Evolutionary conservation across 2,113 vertebrate genomes (phyloP), one percentile per base, ranked within the genome.

Genomic region (Uria aalge): DNA sequence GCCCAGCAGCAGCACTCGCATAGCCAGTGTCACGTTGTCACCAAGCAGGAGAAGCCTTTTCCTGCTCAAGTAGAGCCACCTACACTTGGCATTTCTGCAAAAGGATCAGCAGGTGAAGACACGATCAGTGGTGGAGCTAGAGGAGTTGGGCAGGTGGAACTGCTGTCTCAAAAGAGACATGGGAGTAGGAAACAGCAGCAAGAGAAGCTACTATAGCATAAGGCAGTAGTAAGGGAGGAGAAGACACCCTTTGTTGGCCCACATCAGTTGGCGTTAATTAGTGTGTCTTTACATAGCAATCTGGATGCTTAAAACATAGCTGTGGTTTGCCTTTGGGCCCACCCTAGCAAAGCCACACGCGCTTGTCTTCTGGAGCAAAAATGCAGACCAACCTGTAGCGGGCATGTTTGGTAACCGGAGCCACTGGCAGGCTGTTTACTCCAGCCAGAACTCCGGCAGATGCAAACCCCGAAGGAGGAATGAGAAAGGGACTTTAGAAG

Each of bases 321-420:
- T 92, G 92, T 53, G 94, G 86, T 82, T 96, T 91, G 73, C 79
- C 82, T 63, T 29, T 7, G 84, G 93, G 77, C 74, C 64, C 94
- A 75, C 47, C 88, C 89, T 30, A 5, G 60, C 89, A 48, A 34
- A 73, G 90, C 74, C 67, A 47, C 19, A 23, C 57, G 18, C 0
- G 2, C 68, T 67, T 11, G 34, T 62, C 12, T 69, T 38, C 13
- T 5, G 1, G 1, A 53, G 18, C 57, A 97, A 93, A 94, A 96
- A 96, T 94, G 87, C 74, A 48, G 92, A 21, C 55, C 22, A 8
- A 95, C 96, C 93, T 83, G 96, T 83, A 36, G 55, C 71, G 22
- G 71, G 68, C 5, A 1, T n/a, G 59, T 79, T 55, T 59, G 90
- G 38, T 32, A 27, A 11, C 22, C 47, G 3, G 89, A 48, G 81